Evolutionary conservation across 2,888 invertebrate species (phyloP), one percentile per base, ranked within the genome.

Genomic region (Megalurothrips usitatus): DNA sequence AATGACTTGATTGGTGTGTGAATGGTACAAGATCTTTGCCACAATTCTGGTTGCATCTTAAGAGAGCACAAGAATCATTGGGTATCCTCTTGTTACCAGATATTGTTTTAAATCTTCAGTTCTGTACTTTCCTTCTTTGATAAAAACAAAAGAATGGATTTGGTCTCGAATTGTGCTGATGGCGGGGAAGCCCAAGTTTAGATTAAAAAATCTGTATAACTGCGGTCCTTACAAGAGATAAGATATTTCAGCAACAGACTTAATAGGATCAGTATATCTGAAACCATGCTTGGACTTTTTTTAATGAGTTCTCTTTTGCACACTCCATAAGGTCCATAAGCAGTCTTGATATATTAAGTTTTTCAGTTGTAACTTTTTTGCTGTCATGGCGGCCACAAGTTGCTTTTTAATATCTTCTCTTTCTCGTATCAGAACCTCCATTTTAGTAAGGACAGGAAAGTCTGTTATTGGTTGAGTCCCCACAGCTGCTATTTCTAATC

Each of bases 1-100:
- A 43, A 84, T 82, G 34, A 84, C 78, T 81, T 83, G 82, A 82
- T 85, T 84, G 12, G 82, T 82, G n/a, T 48, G 52, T 19, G 83
- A 75, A 82, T 83, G 82, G 80, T 83, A 84, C 78, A 83, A 82
- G 26, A 84, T 80, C 63, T 81, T 80, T 12, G 82, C 82, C 19
- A 81, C 82, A 79, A 84, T 83, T 26, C 83, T 82, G n/a, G 84
- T 84, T 19, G 83, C 84, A 80, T 85, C 85, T 81, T 84, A 84
- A 17, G 63, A 63, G 11, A 63, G 63, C 6, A 19, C 19, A 6
- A 17, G 6, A 6, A 17, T 63, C 19, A 11, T 10, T 11, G 63
- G 63, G 6, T 63, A 11, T 11, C 19, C 6, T 63, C 63, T 11
- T 17, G 14, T 17, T 6, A 17, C 63, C 19, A 63, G 63, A 19